A percentile compares a stretch with the other conserved stretches of the same genome.
These are phyloP conservation scores for Neosilurus hyrtlii DNA, from an alignment of 2,797 vertebrate genomes.

Conservation along the genomic window DNA sequence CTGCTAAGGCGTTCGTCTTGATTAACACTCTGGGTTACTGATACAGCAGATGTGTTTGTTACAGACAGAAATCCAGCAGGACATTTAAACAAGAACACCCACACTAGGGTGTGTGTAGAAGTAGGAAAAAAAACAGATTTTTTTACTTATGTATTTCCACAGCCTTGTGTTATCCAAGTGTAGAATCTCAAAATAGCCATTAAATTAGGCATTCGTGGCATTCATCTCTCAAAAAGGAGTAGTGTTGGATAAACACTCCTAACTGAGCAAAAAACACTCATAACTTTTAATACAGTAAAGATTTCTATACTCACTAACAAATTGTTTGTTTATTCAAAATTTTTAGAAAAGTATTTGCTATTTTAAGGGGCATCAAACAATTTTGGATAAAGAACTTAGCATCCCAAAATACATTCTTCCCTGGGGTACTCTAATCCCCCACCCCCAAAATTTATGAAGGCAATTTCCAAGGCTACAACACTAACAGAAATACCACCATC, in stretches of 20 bases:
- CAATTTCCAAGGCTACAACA: too few species aligned
- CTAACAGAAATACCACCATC: too few species aligned
- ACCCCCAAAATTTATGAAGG: too few species aligned
- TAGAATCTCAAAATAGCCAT: conserved; percentile 1
- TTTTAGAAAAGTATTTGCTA: neutral
- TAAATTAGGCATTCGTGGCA: too few species aligned
- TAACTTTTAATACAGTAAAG: neutral
- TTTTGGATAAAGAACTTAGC: too few species aligned
- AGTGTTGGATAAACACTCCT: too few species aligned
- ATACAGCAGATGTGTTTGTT: neutral
- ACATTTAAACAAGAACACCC: neutral
- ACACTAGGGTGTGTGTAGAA: conserved; percentile 9
- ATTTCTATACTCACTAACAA: neutral
- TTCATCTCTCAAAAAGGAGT: neutral
- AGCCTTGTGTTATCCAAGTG: neutral
- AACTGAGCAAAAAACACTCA: neutral
- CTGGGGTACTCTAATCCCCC: too few species aligned
- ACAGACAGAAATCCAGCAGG: neutral
- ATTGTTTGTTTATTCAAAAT: neutral
- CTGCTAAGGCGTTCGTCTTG: neutral
- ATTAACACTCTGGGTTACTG: neutral
- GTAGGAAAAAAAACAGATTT: neutral
- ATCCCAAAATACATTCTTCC: too few species aligned
- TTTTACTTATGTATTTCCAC: neutral
- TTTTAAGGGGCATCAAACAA: too few species aligned